Conservation (phyloP, 2,888 invertebrate genomes). For the Caenorhabditis sp. region DNA sequence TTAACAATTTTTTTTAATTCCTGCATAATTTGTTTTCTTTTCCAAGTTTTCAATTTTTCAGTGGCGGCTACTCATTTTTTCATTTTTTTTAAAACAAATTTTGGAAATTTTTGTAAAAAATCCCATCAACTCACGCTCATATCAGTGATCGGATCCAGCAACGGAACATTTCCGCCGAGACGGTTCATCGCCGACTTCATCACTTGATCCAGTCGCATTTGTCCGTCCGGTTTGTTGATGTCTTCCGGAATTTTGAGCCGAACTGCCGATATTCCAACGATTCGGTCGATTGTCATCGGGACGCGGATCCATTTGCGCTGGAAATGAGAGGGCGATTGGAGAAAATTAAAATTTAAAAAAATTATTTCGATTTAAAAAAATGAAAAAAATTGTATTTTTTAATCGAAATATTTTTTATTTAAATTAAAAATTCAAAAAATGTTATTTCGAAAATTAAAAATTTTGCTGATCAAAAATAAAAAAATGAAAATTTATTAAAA, state of each 20-base stretch:
- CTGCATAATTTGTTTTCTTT: too few species aligned
- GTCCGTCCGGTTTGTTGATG: conserved; percentile 90
- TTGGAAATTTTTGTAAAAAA: conserved; percentile 71
- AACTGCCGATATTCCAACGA: conserved; percentile 92
- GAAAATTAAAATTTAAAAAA: too few species aligned
- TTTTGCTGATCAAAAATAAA: too few species aligned
- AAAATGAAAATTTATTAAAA: too few species aligned
- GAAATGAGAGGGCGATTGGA: conserved; percentile 4
- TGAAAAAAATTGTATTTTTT: too few species aligned
- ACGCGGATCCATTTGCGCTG: conserved; percentile 84
- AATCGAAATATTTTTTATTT: too few species aligned
- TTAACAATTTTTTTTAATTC: too few species aligned
- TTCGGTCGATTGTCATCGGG: conserved; percentile 90
- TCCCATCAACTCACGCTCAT: conserved; percentile 92
- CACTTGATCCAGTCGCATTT: conserved; percentile 91
- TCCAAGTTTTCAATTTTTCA: too few species aligned
- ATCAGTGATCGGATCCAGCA: conserved; percentile 94
- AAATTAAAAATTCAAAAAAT: too few species aligned
- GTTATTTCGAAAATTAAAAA: too few species aligned
- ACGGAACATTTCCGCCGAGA: conserved; percentile 92
- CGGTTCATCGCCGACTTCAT: conserved; percentile 91
- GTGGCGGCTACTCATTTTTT: too few species aligned
- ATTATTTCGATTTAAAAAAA: background rate
- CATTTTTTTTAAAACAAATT: conserved; percentile 14
- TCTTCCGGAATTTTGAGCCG: conserved; percentile 94